Evolutionary conservation across 1,140 invertebrate genomes (phyloP), one percentile per base, ranked within the genome.

Genomic region (Cherax quadricarinatus): DNA sequence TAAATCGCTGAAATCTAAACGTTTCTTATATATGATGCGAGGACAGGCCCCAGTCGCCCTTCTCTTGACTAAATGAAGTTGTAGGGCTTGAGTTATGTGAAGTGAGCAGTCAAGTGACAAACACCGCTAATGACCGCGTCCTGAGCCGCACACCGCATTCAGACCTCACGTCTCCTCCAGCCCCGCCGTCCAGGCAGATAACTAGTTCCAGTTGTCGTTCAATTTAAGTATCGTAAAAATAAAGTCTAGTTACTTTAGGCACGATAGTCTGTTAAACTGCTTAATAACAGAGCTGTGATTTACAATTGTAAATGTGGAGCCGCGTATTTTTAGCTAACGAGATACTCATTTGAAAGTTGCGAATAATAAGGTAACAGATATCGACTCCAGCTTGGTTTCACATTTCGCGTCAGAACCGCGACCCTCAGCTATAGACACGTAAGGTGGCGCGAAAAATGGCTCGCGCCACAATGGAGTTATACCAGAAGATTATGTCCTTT

Each of bases 391-490:
- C 12, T 85, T 85, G 83, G 70, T 85, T 66, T 70, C 83, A 41
- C 83, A 85, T 66, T 70, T 85, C 83, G n/a, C 83, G 6, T 30
- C 83, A 21, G 18, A 48, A 85, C 83, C 83, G 16, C 83, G 83
- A 48, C 49, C 24, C 60, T 66, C 83, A 18, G 57, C 30, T 66
- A 16, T 9, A 49, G 83, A 24, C 60, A 85, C 83, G 57, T 85
- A 85, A 85, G 83, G 49, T n/a, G 70, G 60, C 83, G 70, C 41
- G 60, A 66, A 85, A 70, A 85, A 84, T 84, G 82, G 53, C 49
- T 62, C 62, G n/a, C 30, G 24, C 70, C 18, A 85, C 16, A 85
- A 66, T 48, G 21, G 83, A 85, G 30, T 85, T 85, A 62, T 85
- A 41, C 83, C 70, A 75, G 24, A 75, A 85, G 83, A 85, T 66